Percentiles rank a stretch among this genome's conserved stretches.
phyloP scores from a whole-genome alignment of 2,797 vertebrate genomes.

The Myotis vivesi region DNA sequence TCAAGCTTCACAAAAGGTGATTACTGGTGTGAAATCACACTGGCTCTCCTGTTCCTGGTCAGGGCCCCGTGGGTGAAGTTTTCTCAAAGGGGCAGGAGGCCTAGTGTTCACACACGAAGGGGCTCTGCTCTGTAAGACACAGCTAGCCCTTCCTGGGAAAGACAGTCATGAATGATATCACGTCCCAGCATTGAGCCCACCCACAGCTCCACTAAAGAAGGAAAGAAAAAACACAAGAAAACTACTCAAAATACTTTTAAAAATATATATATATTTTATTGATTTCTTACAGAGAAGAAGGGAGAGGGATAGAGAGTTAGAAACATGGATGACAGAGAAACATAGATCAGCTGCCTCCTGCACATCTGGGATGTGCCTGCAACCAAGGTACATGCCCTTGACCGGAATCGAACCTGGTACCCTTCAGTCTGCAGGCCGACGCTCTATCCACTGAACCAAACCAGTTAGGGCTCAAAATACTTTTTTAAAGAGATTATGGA shows the following conservation, averaged over 20 bases:
- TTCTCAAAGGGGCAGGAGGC: slow-evolving; percentile 85
- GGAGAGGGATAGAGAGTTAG: too few relatives aligned
- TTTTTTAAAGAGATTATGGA: slow-evolving; percentile 82
- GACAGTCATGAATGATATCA: slow-evolving; percentile 84
- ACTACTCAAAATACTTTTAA: slow-evolving; percentile 47
- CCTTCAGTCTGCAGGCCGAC: too few relatives aligned
- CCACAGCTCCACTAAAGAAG: slow-evolving; percentile 77
- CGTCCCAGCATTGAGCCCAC: slow-evolving; percentile 77
- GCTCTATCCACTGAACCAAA: too few relatives aligned
- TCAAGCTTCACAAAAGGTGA: slow-evolving; percentile 88
- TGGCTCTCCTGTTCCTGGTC: slow-evolving; percentile 80
- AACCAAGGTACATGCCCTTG: too few relatives aligned
- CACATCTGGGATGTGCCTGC: too few relatives aligned
- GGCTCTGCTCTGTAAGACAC: slow-evolving; percentile 78
- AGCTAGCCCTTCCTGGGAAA: slow-evolving; percentile 79
- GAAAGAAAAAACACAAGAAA: slow-evolving; percentile 53
- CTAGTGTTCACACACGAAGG: slow-evolving; percentile 80
- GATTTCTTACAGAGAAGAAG: too few relatives aligned
- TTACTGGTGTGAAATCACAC: slow-evolving; percentile 87
- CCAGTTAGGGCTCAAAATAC: neutral
- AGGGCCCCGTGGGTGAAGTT: slow-evolving; percentile 83
- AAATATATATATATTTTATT: too few relatives aligned
- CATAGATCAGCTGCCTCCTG: too few relatives aligned
- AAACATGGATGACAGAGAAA: too few relatives aligned
- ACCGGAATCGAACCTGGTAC: too few relatives aligned